These are phyloP conservation scores for Brachypodius melanocephalos DNA, from an alignment of 2,113 vertebrate genomes.

Conservation along the genomic window DNA sequence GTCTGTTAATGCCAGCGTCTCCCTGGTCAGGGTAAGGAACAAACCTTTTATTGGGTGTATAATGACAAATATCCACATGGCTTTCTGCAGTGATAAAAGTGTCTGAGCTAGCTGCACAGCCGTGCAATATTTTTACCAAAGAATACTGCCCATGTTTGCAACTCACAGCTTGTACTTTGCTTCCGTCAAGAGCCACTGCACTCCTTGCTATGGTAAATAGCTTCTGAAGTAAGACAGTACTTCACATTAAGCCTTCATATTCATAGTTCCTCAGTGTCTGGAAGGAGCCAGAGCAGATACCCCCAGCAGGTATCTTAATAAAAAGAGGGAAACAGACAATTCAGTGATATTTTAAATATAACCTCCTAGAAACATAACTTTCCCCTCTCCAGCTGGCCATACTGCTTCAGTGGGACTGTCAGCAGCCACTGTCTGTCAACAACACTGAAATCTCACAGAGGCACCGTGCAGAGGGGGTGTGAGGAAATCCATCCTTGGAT, in stretches of 20 bases:
- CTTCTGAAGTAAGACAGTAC: not conserved
- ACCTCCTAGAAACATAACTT: not conserved
- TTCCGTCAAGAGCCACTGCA: not conserved
- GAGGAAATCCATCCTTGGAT: not conserved
- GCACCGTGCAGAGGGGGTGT: not conserved
- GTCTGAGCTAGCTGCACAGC: not conserved
- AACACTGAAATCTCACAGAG: not conserved
- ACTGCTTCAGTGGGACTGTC: not conserved
- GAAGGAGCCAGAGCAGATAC: not conserved
- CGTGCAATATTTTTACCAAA: not conserved
- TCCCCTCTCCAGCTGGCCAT: not conserved
- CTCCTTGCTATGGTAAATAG: not conserved
- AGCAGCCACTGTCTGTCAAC: not conserved
- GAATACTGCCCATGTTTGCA: not conserved
- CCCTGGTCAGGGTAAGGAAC: not conserved
- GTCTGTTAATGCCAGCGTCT: slow-evolving; percentile 47
- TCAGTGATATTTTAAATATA: not conserved
- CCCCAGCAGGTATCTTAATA: not conserved
- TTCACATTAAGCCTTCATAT: not conserved
- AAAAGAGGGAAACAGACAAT: not conserved
- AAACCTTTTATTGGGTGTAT: not conserved
- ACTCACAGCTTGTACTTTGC: not conserved
- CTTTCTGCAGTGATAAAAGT: not conserved
- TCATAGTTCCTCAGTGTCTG: not conserved
- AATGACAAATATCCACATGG: not conserved